Conservation (phyloP, 2,797 vertebrate species). For the Knipowitschia caucasica region DNA sequence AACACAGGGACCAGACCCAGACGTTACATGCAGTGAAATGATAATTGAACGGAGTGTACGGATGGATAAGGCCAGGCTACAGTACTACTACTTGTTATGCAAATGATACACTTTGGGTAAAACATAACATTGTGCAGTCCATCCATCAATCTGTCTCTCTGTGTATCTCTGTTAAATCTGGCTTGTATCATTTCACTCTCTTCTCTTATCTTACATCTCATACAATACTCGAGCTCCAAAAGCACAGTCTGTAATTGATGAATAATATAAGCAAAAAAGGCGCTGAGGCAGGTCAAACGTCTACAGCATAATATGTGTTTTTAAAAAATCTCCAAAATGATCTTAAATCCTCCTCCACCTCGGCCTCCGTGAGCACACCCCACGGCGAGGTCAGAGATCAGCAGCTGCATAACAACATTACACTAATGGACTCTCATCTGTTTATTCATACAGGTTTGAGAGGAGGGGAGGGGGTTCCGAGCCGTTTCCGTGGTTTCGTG, state of each 20-base stretch:
- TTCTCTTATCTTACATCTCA: too few species aligned
- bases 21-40: too few species aligned
- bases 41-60: too few species aligned
- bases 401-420: constrained; percentile 61
- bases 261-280: constrained; percentile 8
- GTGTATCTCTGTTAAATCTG: too few species aligned
- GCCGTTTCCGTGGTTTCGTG: constrained; percentile 51
- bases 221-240: neutral
- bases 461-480: constrained; percentile 12
- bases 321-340: constrained; percentile 32
- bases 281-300: constrained; percentile 24
- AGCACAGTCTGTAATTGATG: neutral
- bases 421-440: constrained; percentile 65
- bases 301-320: constrained; percentile 29
- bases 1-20: too few species aligned
- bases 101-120: too few species aligned
- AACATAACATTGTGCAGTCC: too few species aligned
- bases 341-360: constrained; percentile 31
- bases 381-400: constrained; percentile 52
- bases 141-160: too few species aligned
- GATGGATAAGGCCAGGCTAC: too few species aligned
- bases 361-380: constrained; percentile 39
- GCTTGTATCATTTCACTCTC: too few species aligned
- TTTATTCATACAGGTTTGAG: constrained; percentile 56
- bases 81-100: too few species aligned